phyloP scores from a whole-genome alignment of 2,888 invertebrate species.

The Ennomos erosarius region DNA sequence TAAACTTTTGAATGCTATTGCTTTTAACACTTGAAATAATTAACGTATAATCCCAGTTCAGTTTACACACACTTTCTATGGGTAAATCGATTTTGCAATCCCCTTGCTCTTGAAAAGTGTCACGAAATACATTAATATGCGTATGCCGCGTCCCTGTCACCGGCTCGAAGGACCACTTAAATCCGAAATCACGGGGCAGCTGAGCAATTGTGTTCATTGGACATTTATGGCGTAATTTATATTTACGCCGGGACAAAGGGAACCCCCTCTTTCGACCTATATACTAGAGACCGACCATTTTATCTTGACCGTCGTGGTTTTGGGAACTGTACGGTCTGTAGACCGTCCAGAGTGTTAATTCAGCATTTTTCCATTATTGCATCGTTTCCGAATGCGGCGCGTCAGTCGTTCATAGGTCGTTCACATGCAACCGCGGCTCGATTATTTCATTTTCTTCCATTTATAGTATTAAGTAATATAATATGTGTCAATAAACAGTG shows the following conservation, averaged over 20 bases:
- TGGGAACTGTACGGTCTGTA: no score
- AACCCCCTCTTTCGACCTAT: conserved; percentile 41
- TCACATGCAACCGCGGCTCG: no score
- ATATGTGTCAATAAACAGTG: no score
- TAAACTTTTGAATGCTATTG: background rate
- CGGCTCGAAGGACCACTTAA: conserved; percentile 40
- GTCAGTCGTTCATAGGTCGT: no score
- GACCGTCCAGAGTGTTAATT: no score
- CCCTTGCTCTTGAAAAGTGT: conserved; percentile 12
- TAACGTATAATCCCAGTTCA: background rate
- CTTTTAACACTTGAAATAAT: background rate
- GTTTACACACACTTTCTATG: no score
- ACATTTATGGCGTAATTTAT: conserved; percentile 76
- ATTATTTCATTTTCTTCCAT: no score
- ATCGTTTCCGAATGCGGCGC: no score
- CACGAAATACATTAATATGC: conserved; percentile 24
- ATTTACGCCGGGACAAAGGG: conserved; percentile 62
- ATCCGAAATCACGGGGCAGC: conserved; percentile 54
- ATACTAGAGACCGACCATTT: conserved; percentile 19
- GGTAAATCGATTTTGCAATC: conserved; percentile 3
- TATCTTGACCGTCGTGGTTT: conserved; percentile 7
- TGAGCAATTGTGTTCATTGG: conserved; percentile 69
- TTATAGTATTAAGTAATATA: no score
- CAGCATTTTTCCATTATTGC: no score
- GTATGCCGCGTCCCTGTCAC: conserved; percentile 22